Evolutionary conservation across 1,140 invertebrate genomes (phyloP), one percentile per base, ranked within the genome.

Genomic region (Coenobita brevimanus): DNA sequence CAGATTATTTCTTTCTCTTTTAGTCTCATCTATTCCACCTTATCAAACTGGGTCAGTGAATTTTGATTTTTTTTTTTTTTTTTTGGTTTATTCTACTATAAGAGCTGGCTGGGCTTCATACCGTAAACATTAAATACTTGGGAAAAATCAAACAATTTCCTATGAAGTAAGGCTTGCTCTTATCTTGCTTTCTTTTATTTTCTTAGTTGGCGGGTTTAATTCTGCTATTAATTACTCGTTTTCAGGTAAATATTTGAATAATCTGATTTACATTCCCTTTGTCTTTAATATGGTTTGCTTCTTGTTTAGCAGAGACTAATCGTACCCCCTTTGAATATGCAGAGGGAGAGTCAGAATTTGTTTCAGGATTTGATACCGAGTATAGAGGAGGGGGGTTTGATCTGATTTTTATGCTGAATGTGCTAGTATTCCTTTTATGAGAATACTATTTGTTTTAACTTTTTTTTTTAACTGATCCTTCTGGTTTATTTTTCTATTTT

Each of bases 371-470:
- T 73, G 54, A 83, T 54, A 83, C 81, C 24, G 38, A 71, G 27
- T 82, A 82, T 27, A 82, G 64, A 17, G 50, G 62, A 21, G 80
- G 60, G 27, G 24, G 80, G 13, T 67, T 69, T 67, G 64, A 8
- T 41, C 54, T 71, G 54, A 83, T 83, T 83, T 83, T 54, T 50
- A 30, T 17, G 81, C 64, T 21, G 27, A 67, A 36, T 64, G 41
- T 64, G 94, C 93, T 91, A 80, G 91, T 90, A 84, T 73, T 89
- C 94, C 30, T 13, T 79, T 57, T 57, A 57, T 73, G 27, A 73
- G 69, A n/a, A n/a, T n/a, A n/a, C n/a, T n/a, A n/a, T n/a, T n/a
- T n/a, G n/a, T n/a, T n/a, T n/a, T n/a, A n/a, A n/a, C n/a, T n/a
- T n/a, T n/a, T n/a, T n/a, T n/a, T n/a, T n/a, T n/a, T n/a, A n/a